Evolutionary conservation across 2,888 invertebrate species (phyloP).

Genomic region (Galerucella pusilla): DNA sequence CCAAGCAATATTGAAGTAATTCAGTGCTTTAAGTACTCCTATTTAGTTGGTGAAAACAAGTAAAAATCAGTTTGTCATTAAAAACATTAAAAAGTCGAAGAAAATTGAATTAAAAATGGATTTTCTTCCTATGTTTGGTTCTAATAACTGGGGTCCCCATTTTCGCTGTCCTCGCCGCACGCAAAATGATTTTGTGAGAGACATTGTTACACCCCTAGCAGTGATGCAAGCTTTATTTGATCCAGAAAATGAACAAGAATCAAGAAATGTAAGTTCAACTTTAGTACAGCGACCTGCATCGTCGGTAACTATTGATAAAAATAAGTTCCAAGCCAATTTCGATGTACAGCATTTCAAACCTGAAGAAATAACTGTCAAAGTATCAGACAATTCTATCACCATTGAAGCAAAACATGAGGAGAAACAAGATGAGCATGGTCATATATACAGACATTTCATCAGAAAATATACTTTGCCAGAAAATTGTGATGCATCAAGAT

Average conservation of each 20-base stretch:
- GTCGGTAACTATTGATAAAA: slow-evolving; percentile 29
- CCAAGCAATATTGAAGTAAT: not conserved
- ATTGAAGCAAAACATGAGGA: slow-evolving; percentile 42
- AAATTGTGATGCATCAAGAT: slow-evolving; percentile 30
- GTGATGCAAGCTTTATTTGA: slow-evolving; percentile 1
- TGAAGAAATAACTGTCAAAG: slow-evolving; percentile 38
- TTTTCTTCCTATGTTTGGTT: slow-evolving; percentile 3
- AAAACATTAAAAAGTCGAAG: not conserved
- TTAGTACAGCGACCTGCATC: slow-evolving; percentile 22
- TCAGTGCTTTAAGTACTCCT: not conserved
- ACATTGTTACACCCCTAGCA: not conserved
- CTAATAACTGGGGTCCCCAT: not conserved
- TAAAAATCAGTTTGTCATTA: not conserved
- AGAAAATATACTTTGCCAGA: slow-evolving; percentile 39
- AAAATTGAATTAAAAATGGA: not conserved
- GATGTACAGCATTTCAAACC: slow-evolving; percentile 45
- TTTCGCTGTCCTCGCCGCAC: not conserved
- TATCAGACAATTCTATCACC: slow-evolving; percentile 36
- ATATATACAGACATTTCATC: slow-evolving; percentile 40
- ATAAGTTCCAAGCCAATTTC: slow-evolving; percentile 40
- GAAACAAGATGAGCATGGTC: slow-evolving; percentile 41
- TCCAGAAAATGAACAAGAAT: slow-evolving; percentile 21
- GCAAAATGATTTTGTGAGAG: not conserved
- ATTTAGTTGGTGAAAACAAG: not conserved
- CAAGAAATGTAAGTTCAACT: slow-evolving; percentile 22